Conservation (phyloP, 2,113 vertebrate genomes). For the Periophthalmodon schlosseri region DNA sequence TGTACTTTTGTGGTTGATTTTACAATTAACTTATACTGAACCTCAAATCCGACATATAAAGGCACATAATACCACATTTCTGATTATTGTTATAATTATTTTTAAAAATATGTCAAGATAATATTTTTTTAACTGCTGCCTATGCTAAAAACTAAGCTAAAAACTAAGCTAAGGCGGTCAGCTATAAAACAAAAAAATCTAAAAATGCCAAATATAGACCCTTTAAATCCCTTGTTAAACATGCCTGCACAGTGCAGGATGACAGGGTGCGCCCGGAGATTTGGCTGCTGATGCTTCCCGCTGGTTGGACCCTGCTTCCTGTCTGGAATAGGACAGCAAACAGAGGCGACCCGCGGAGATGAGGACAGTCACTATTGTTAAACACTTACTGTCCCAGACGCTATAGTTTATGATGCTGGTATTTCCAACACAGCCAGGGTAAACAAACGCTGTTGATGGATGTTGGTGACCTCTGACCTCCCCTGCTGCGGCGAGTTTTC, state of each 20-base stretch:
- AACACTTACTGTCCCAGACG: conserved; percentile 9
- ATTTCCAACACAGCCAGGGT: conserved; percentile 36
- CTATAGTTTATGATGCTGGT: conserved; percentile 26
- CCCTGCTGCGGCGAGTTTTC: conserved; percentile 4
- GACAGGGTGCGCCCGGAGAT: conserved; percentile 24
- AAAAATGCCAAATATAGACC: not conserved
- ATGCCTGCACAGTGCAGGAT: conserved; percentile 14
- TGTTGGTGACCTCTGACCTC: conserved; percentile 31
- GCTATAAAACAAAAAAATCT: not conserved
- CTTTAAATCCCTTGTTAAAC: conserved; percentile 15
- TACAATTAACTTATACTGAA: no score
- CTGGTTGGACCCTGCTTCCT: conserved; percentile 46
- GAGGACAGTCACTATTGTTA: conserved; percentile 33
- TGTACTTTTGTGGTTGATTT: no score
- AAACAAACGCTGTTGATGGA: conserved; percentile 40
- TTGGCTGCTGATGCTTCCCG: conserved; percentile 47
- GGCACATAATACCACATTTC: no score
- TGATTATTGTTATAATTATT: no score
- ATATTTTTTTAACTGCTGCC: no score
- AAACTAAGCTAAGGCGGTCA: not conserved
- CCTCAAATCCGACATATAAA: no score
- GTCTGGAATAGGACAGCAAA: conserved; percentile 42
- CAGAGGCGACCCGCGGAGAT: conserved; percentile 35
- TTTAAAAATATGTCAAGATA: no score
- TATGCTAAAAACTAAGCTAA: not conserved